Evolutionary conservation across 2,888 invertebrate species (phyloP).

Genomic region (Apoda limacodes): DNA sequence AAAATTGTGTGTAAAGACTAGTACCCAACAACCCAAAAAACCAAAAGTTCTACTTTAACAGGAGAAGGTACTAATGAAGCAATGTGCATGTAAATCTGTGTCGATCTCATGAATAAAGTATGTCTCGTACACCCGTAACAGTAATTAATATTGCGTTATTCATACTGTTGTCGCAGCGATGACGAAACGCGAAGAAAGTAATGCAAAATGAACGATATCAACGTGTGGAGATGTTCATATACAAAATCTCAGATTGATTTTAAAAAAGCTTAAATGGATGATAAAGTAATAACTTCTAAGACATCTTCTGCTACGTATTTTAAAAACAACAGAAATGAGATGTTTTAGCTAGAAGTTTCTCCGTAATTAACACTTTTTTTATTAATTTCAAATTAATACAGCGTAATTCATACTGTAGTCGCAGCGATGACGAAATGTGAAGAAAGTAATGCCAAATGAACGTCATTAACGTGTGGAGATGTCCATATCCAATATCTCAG

Average conservation of each 20-base stretch:
- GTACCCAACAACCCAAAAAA: too few relatives aligned
- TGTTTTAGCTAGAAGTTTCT: too few relatives aligned
- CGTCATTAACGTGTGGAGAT: constrained; percentile 32
- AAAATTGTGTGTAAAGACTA: too few relatives aligned
- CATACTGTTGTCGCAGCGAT: constrained; percentile 33
- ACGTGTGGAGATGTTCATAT: constrained; percentile 26
- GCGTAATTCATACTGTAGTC: constrained; percentile 41
- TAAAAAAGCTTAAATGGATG: too few relatives aligned
- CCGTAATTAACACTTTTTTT: too few relatives aligned
- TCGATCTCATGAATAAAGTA: constrained; percentile 39
- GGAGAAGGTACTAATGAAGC: too few relatives aligned
- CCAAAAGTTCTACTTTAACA: too few relatives aligned
- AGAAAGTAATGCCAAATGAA: too few relatives aligned
- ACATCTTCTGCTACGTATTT: too few relatives aligned
- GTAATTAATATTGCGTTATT: constrained; percentile 46
- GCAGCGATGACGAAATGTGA: constrained; percentile 37
- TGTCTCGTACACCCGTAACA: constrained; percentile 36
- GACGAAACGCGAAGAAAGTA: constrained; percentile 43
- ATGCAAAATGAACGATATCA: too few relatives aligned
- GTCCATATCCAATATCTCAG: constrained; percentile 14
- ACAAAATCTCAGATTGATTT: constrained; percentile 12
- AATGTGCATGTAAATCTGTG: constrained; percentile 18
- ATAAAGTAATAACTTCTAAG: too few relatives aligned
- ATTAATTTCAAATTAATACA: constrained; percentile 46
- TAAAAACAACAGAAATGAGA: too few relatives aligned